Percentiles rank a stretch among this genome's conserved stretches.
Conservation (phyloP, 1,140 invertebrate species). For the Maniola jurtina region DNA sequence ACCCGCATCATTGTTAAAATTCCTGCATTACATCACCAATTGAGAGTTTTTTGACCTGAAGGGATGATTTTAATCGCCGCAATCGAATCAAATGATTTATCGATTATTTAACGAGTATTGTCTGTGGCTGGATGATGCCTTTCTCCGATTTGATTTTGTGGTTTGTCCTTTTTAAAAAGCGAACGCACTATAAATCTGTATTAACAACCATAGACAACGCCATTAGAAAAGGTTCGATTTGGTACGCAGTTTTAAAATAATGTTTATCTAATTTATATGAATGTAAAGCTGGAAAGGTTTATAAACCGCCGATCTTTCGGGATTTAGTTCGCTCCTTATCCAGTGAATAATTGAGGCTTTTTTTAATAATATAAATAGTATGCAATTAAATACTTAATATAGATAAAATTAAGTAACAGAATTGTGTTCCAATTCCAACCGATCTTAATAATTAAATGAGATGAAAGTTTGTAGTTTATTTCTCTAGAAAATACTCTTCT, state of each 20-base stretch:
- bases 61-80: conserved; percentile 56
- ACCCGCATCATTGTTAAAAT: conserved; percentile 58
- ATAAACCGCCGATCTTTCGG: too few species aligned
- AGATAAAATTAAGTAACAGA: too few species aligned
- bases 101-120: conserved; percentile 26
- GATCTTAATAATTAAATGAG: not conserved
- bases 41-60: conserved; percentile 62
- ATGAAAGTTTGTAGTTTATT: not conserved
- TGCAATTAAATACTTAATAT: too few species aligned
- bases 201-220: too few species aligned
- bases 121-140: not conserved
- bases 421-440: too few species aligned
- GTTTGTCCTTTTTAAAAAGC: not conserved
- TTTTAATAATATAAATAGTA: too few species aligned
- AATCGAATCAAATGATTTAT: conserved; percentile 59
- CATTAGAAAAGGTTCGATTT: not conserved
- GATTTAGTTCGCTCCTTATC: too few species aligned
- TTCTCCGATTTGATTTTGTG: not conserved
- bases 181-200: not conserved
- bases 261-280: too few species aligned
- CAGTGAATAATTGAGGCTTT: too few species aligned
- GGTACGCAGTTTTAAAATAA: too few species aligned
- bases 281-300: too few species aligned
- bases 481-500: not conserved
- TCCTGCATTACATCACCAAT: conserved; percentile 55